These are phyloP conservation scores for Trematomus bernacchii DNA, from an alignment of 2,797 vertebrate species.

Conservation along the genomic window DNA sequence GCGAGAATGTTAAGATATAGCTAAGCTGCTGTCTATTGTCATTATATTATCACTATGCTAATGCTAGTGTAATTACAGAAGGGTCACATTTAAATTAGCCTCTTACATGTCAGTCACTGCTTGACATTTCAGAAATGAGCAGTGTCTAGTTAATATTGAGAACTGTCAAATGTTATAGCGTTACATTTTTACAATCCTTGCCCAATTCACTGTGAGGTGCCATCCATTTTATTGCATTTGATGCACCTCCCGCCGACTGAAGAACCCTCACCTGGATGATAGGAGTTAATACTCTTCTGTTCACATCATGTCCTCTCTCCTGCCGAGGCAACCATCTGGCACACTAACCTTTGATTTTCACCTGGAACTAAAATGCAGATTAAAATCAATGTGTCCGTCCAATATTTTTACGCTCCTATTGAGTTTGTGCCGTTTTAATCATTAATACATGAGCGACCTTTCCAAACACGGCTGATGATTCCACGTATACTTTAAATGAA, in stretches of 20 bases:
- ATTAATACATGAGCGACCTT: constrained; percentile 7
- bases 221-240: constrained; percentile 27
- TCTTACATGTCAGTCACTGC: background rate
- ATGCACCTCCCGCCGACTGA: background rate
- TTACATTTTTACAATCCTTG: background rate
- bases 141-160: background rate
- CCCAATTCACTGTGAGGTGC: background rate
- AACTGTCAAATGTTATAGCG: constrained; percentile 1
- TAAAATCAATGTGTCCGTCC: background rate
- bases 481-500: background rate
- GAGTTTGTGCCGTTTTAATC: background rate
- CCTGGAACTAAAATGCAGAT: constrained; percentile 28
- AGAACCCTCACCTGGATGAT: constrained; percentile 18
- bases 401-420: background rate
- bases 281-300: constrained; percentile 15
- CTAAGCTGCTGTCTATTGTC: background rate
- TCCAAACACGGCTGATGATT: background rate
- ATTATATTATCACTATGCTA: no score
- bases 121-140: no score
- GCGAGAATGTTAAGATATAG: background rate
- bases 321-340: constrained; percentile 23
- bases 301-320: constrained; percentile 3
- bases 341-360: constrained; percentile 23
- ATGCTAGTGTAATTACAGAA: no score
- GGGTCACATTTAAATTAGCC: background rate